These are phyloP conservation scores for Saguinus midas DNA, from an alignment of 2,113 vertebrate genomes.

Conservation along the genomic window DNA sequence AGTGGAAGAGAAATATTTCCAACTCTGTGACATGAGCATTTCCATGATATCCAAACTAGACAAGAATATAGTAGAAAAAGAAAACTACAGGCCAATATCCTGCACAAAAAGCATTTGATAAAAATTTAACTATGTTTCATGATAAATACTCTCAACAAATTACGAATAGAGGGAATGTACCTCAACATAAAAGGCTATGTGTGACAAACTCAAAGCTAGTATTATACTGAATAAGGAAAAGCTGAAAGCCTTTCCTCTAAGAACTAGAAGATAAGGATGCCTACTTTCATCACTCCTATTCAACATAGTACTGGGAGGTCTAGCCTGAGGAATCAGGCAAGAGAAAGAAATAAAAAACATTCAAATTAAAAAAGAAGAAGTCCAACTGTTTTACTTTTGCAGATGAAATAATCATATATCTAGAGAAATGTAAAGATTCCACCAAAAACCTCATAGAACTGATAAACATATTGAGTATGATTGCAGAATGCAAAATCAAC, in stretches of 20 bases:
- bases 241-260: not conserved
- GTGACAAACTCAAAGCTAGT: not conserved
- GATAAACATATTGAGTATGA: not conserved
- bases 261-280: not conserved
- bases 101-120: not conserved
- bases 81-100: not conserved
- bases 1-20: not conserved
- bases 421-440: not conserved
- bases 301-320: not conserved
- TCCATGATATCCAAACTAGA: not conserved
- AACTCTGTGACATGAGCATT: not conserved
- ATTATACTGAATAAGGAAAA: not conserved
- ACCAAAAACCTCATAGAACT: not conserved
- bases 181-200: not conserved
- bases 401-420: not conserved
- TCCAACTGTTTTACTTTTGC: not conserved
- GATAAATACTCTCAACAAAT: not conserved
- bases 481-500: not conserved
- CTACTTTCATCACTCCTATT: not conserved
- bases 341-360: not conserved
- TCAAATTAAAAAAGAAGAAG: not conserved
- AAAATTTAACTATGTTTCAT: not conserved
- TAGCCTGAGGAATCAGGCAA: not conserved
- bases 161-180: not conserved
- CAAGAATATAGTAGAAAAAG: not conserved